phyloP scores from a whole-genome alignment of 2,113 vertebrate genomes.

The Hipposideros armiger region DNA sequence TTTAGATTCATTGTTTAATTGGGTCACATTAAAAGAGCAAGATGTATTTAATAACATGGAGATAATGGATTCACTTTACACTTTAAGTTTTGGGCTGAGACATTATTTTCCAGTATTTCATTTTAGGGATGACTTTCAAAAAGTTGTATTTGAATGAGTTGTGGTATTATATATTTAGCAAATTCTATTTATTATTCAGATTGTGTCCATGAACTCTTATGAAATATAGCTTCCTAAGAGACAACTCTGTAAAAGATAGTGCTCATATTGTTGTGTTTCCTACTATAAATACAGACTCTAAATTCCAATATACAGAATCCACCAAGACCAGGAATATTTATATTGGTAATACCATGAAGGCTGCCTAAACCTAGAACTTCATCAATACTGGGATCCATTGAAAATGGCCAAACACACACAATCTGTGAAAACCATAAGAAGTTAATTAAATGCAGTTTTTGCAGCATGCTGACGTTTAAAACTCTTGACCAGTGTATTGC shows the following conservation, averaged over 20 bases:
- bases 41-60: neutral
- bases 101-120: constrained; percentile 12
- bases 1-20: constrained; percentile 12
- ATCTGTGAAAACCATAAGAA: neutral
- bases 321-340: neutral
- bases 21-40: constrained; percentile 9
- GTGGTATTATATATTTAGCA: neutral
- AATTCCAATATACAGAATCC: constrained; percentile 27
- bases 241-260: neutral
- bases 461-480: neutral
- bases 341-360: neutral
- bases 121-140: neutral
- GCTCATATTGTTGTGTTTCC: neutral
- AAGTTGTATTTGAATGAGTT: neutral
- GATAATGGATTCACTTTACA: neutral
- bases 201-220: neutral
- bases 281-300: neutral
- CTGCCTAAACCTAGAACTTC: neutral
- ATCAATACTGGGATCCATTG: neutral
- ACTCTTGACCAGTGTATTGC: neutral
- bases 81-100: neutral
- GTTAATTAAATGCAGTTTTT: neutral
- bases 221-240: neutral
- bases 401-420: neutral
- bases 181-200: constrained; percentile 6